Percentiles rank a stretch among this genome's conserved stretches.
Conservation (phyloP, 1,140 invertebrate genomes). For the Pinna nobilis region DNA sequence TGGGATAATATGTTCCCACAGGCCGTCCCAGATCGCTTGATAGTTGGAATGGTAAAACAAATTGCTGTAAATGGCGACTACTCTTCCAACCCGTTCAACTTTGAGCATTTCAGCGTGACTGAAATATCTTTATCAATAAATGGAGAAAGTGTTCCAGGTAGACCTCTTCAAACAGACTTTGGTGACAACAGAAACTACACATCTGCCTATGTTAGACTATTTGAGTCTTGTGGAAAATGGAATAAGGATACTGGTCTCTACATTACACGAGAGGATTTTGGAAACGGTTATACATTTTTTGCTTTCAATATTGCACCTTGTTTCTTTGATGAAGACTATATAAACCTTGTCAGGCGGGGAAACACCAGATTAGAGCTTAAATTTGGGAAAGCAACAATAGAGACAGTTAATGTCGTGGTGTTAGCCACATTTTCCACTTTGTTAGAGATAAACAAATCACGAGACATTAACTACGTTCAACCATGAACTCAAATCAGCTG, state of each 20-base stretch:
- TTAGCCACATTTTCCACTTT: conserved; percentile 22
- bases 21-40: conserved; percentile 1
- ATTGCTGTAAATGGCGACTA: conserved; percentile 18
- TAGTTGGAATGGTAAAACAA: conserved; percentile 19
- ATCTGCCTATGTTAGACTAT: conserved; percentile 17
- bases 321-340: conserved; percentile 30
- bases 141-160: conserved; percentile 11
- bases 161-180: conserved; percentile 4
- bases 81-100: conserved; percentile 24
- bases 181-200: not conserved
- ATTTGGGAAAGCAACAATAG: conserved; percentile 20
- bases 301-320: conserved; percentile 22
- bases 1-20: no score
- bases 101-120: not conserved
- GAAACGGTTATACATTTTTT: conserved; percentile 21
- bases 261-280: conserved; percentile 15
- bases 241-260: conserved; percentile 25
- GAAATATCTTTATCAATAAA: conserved; percentile 15
- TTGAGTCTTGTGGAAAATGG: conserved; percentile 28
- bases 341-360: conserved; percentile 30
- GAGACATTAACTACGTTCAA: conserved; percentile 29
- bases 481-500: conserved; percentile 29
- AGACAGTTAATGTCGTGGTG: conserved; percentile 18
- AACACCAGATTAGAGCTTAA: conserved; percentile 32
- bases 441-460: conserved; percentile 18